phyloP scores from a whole-genome alignment of 53 echinoderm and acorn worm species.

The Henricia sp. region DNA sequence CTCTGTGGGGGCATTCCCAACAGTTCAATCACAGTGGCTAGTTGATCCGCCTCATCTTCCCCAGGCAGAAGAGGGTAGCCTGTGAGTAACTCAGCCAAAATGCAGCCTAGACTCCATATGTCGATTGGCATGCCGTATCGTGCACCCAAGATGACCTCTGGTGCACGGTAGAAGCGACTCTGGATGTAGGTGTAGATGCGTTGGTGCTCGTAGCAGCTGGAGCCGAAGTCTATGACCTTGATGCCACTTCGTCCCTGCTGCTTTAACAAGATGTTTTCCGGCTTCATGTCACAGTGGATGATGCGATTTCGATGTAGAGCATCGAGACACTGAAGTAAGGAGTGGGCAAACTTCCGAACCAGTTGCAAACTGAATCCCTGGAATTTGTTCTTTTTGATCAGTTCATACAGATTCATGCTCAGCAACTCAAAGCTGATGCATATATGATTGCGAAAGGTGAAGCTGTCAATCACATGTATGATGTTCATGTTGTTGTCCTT shows the following conservation, averaged over 20 bases:
- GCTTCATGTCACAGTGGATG: slow-evolving; percentile 99
- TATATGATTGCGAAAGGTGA: slow-evolving; percentile 97
- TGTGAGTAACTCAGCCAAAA: slow-evolving; percentile 93
- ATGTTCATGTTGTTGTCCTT: slow-evolving; percentile 99
- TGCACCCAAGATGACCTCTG: slow-evolving; percentile 97
- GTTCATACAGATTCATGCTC: slow-evolving; percentile 99
- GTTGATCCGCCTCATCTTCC: slow-evolving; percentile 98
- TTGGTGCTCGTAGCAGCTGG: slow-evolving; percentile 99
- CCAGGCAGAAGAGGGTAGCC: slow-evolving; percentile 99
- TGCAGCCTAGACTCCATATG: slow-evolving; percentile 99
- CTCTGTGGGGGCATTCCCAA: slow-evolving; percentile 95
- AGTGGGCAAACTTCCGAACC: slow-evolving; percentile 99
- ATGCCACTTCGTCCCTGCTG: slow-evolving; percentile 99
- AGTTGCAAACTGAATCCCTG: slow-evolving; percentile 99
- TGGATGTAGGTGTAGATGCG: slow-evolving; percentile 99
- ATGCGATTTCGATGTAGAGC: slow-evolving; percentile 96
- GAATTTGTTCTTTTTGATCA: slow-evolving; percentile 99
- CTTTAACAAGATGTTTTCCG: slow-evolving; percentile 94
- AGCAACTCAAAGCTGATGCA: slow-evolving; percentile 99
- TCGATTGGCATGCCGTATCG: slow-evolving; percentile 99
- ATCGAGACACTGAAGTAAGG: slow-evolving; percentile 95
- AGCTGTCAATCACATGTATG: slow-evolving; percentile 95
- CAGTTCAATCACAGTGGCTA: slow-evolving; percentile 95
- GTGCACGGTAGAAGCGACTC: slow-evolving; percentile 97
- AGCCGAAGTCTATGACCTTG: slow-evolving; percentile 99